Evolutionary conservation across 2,113 vertebrate species (phyloP).

Genomic region (Uropsilus gracilis): DNA sequence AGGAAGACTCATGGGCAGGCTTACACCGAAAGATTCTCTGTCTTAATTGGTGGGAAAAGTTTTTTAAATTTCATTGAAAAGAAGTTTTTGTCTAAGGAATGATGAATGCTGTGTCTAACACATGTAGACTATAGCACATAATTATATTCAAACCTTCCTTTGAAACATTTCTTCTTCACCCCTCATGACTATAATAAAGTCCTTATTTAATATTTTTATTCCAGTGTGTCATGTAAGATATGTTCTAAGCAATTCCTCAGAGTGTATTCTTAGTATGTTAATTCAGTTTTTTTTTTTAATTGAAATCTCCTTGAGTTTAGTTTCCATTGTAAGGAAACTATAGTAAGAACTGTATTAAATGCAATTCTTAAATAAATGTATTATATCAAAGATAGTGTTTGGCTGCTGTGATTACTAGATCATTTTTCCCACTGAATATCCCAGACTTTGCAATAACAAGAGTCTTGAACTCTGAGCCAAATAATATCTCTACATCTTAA

Average conservation of each 20-base stretch:
- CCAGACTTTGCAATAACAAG: neutral
- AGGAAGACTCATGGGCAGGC: neutral
- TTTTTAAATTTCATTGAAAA: neutral
- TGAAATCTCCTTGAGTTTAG: neutral
- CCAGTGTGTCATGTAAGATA: neutral
- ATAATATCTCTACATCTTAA: neutral
- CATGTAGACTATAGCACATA: neutral
- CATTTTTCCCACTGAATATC: neutral
- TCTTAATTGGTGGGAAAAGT: neutral
- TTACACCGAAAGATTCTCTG: neutral
- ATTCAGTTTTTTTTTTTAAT: neutral
- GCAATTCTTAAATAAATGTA: constrained; percentile 23
- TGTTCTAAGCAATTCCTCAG: neutral
- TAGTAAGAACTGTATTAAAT: neutral
- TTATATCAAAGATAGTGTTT: neutral
- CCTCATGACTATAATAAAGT: neutral
- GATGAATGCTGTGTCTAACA: neutral
- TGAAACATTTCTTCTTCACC: neutral
- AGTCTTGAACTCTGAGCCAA: neutral
- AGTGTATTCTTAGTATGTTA: neutral
- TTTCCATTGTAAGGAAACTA: neutral
- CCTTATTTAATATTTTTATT: constrained; percentile 20
- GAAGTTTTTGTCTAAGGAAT: neutral
- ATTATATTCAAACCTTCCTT: neutral
- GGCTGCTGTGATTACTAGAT: neutral